Evolutionary conservation across 2,888 invertebrate genomes (phyloP).

Genomic region (Trissoscelio sp.): DNA sequence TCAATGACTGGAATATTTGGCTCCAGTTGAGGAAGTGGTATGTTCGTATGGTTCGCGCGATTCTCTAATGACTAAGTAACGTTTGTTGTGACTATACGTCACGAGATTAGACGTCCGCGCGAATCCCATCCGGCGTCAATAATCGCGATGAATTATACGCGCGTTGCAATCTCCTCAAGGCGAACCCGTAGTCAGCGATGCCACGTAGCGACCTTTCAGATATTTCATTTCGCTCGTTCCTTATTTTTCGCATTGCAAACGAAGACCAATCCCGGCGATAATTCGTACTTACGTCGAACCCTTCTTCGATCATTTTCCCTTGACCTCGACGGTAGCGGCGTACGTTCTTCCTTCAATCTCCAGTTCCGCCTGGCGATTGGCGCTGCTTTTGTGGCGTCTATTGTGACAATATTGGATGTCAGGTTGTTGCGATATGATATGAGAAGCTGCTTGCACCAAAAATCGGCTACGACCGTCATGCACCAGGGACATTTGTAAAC

Average conservation of each 20-base stretch:
- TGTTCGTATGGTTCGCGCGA: conserved; percentile 12
- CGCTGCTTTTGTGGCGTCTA: background rate
- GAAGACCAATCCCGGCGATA: conserved; percentile 54
- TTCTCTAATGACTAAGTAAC: conserved; percentile 64
- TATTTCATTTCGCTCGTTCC: conserved; percentile 65
- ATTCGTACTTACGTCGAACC: conserved; percentile 80
- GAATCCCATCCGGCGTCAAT: conserved; percentile 62
- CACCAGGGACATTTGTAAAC: conserved; percentile 74
- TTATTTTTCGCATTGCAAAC: conserved; percentile 47
- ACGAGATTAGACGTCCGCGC: conserved; percentile 66
- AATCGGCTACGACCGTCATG: conserved; percentile 67
- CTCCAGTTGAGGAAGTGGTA: conserved; percentile 24
- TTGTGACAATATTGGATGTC: conserved; percentile 29
- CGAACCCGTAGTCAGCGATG: conserved; percentile 59
- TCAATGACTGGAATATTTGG: background rate
- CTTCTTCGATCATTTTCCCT: conserved; percentile 79
- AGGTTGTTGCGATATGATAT: background rate
- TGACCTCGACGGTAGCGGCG: conserved; percentile 41
- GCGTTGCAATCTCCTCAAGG: conserved; percentile 67
- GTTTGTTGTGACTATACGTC: conserved; percentile 65
- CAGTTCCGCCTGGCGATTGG: conserved; percentile 16
- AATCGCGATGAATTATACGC: conserved; percentile 69
- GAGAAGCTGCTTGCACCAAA: background rate
- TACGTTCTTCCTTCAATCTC: conserved; percentile 26
- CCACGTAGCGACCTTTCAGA: conserved; percentile 69